Conservation (phyloP, 2,113 vertebrate genomes). For the Rynchops niger region DNA sequence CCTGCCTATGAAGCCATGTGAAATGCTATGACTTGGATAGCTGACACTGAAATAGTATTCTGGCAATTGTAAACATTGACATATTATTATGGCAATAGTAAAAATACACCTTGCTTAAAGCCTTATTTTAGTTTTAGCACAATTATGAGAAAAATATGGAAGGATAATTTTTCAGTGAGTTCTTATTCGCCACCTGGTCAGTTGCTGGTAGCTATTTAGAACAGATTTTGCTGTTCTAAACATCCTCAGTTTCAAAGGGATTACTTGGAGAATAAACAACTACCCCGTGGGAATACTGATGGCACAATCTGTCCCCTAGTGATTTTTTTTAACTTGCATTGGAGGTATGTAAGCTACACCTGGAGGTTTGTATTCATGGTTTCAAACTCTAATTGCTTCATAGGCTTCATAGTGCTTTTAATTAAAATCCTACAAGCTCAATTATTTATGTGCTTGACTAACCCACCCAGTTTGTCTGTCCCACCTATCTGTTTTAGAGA, state of each 20-base stretch:
- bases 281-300: neutral
- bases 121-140: neutral
- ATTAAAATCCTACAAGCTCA: neutral
- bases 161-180: neutral
- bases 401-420: neutral
- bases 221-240: neutral
- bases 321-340: neutral
- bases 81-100: neutral
- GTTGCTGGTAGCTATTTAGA: neutral
- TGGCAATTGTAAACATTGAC: neutral
- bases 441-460: neutral
- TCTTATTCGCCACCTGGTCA: neutral
- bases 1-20: constrained; percentile 1
- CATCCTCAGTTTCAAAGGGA: neutral
- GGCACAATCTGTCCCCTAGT: neutral
- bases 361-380: neutral
- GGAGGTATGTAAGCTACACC: neutral
- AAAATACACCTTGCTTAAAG: neutral
- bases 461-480: neutral
- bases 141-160: neutral
- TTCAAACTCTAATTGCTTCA: neutral
- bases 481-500: neutral
- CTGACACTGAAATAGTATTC: neutral
- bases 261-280: neutral
- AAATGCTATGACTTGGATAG: constrained; percentile 36